A percentile compares a stretch with the other conserved stretches of the same genome.
Conservation (phyloP, 2,113 vertebrate genomes). For the Poeciliopsis occidentalis region DNA sequence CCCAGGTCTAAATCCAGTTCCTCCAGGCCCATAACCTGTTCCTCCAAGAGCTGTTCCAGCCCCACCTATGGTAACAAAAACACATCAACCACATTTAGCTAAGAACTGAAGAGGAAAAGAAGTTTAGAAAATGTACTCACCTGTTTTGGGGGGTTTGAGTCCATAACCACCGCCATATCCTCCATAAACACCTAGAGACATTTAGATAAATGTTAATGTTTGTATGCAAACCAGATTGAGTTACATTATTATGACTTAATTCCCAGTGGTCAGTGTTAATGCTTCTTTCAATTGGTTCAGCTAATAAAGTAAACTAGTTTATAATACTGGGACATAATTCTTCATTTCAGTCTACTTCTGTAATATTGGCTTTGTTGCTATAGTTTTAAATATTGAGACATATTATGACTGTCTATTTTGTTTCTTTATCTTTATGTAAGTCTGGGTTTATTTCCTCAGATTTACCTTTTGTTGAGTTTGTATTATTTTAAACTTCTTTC, state of each 20-base stretch:
- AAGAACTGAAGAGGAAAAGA: neutral
- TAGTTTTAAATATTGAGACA: neutral
- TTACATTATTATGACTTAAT: neutral
- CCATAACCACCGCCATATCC: slow-evolving; percentile 61
- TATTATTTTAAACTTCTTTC: neutral
- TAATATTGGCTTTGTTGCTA: slow-evolving; percentile 27
- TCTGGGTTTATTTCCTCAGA: slow-evolving; percentile 1
- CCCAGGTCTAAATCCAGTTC: slow-evolving; percentile 33
- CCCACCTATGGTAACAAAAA: slow-evolving; percentile 35
- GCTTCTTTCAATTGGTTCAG: too few species aligned
- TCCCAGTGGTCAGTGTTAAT: too few species aligned
- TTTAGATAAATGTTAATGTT: neutral
- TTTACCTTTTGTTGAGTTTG: slow-evolving; percentile 4
- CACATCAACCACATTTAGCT: neutral
- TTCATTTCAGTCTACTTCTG: neutral
- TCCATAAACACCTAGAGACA: slow-evolving; percentile 56
- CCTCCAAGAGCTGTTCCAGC: slow-evolving; percentile 45
- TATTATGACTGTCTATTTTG: neutral
- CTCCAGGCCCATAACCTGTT: slow-evolving; percentile 27
- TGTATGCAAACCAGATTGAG: neutral
- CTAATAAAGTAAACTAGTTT: too few species aligned
- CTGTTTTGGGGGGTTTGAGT: slow-evolving; percentile 71
- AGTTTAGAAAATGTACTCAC: slow-evolving; percentile 31
- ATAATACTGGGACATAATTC: too few species aligned
- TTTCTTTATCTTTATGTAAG: neutral